Percentiles rank a stretch among this genome's conserved stretches.
Conservation (phyloP, 2,888 invertebrate species). For the Erpobdella octoculata region DNA sequence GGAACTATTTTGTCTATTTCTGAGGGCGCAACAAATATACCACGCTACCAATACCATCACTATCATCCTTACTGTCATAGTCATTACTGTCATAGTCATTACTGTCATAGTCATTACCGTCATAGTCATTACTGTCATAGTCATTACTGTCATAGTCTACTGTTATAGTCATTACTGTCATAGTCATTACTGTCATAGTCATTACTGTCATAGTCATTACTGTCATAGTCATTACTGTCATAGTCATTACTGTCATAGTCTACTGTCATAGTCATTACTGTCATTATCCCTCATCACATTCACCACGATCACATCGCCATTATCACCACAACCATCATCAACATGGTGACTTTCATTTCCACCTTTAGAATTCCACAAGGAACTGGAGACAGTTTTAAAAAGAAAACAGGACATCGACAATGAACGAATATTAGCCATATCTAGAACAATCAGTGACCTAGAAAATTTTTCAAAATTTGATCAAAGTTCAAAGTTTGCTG, state of each 20-base stretch:
- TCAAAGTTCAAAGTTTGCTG: not conserved
- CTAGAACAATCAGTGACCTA: not conserved
- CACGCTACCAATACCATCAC: not conserved
- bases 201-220: constrained; percentile 4
- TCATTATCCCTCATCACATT: constrained; percentile 14
- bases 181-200: not conserved
- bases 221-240: too few species aligned
- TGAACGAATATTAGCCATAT: not conserved
- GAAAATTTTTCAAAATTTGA: not conserved
- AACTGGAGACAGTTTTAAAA: not conserved
- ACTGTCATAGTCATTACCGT: not conserved
- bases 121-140: not conserved
- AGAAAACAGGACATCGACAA: not conserved
- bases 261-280: constrained; percentile 4
- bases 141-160: not conserved
- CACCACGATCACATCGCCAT: constrained; percentile 21
- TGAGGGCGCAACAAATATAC: too few species aligned
- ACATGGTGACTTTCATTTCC: not conserved
- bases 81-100: not conserved
- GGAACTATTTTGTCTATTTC: not conserved
- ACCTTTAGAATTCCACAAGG: constrained; percentile 12
- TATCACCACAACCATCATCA: constrained; percentile 16
- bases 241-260: not conserved
- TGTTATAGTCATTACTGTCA: constrained; percentile 5
- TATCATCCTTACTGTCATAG: not conserved